Evolutionary conservation across 2,888 invertebrate genomes (phyloP).

Genomic region (Callyntrura sp.): DNA sequence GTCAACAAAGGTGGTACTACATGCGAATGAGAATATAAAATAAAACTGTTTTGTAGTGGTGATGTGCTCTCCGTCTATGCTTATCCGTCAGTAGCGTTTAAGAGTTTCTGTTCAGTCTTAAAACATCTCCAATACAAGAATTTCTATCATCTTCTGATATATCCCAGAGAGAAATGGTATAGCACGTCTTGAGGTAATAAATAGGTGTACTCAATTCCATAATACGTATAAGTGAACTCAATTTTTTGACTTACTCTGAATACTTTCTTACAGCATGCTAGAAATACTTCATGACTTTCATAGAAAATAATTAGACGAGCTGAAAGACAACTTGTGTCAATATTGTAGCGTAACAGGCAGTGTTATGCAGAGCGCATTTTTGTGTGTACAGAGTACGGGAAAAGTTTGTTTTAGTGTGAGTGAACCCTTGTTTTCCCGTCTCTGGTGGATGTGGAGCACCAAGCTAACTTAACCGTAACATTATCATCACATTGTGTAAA

Average conservation of each 20-base stretch:
- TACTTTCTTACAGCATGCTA: not conserved
- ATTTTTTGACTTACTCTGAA: not conserved
- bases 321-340: slow-evolving; percentile 52
- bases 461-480: slow-evolving; percentile 36
- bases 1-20: not conserved
- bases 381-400: not conserved
- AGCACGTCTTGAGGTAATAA: no score
- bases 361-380: not conserved
- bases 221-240: no score
- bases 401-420: slow-evolving; percentile 12
- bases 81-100: not conserved
- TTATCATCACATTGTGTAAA: not conserved
- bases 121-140: slow-evolving; percentile 11
- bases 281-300: slow-evolving; percentile 27
- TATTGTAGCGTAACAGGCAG: not conserved
- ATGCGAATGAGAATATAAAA: not conserved
- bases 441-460: not conserved
- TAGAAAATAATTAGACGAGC: slow-evolving; percentile 49
- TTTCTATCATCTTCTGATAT: not conserved
- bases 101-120: not conserved
- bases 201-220: no score
- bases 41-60: not conserved
- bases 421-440: slow-evolving; percentile 32
- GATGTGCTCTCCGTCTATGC: slow-evolving; percentile 21
- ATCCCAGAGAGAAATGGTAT: not conserved